These are phyloP conservation scores for Siniperca undulata DNA, from an alignment of 2,797 vertebrate genomes.

Conservation along the genomic window DNA sequence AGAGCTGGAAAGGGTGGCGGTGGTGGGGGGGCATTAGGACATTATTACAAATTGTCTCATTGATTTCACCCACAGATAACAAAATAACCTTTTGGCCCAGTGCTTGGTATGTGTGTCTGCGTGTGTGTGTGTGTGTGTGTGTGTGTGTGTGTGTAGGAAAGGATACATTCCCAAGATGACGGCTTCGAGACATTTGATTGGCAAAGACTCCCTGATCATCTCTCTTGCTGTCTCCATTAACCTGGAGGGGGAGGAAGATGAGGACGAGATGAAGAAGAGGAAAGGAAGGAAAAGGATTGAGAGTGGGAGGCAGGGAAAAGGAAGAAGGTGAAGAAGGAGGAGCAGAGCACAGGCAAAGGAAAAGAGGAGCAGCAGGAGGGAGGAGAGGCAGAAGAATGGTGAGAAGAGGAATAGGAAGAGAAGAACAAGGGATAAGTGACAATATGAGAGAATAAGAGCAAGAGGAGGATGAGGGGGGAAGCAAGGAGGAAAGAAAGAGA, in stretches of 20 bases:
- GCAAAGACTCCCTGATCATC: constrained; percentile 97
- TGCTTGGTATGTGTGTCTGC: neutral
- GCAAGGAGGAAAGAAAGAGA: neutral
- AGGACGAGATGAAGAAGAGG: constrained; percentile 28
- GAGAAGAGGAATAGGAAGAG: neutral
- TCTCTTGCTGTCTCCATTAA: constrained; percentile 97
- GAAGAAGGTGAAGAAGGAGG: neutral
- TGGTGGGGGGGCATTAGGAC: constrained; percentile 42
- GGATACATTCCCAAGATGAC: constrained; percentile 99
- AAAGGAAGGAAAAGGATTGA: neutral
- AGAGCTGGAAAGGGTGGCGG: constrained; percentile 37
- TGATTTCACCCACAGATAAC: constrained; percentile 63
- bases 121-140: constrained; percentile 11
- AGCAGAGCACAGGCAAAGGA: neutral
- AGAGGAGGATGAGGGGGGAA: neutral
- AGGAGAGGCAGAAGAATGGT: neutral
- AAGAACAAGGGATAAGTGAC: neutral
- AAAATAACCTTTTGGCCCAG: constrained; percentile 40
- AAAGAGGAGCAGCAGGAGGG: constrained; percentile 1
- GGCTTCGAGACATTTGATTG: constrained; percentile 99
- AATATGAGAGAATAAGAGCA: neutral
- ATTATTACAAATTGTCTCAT: constrained; percentile 56
- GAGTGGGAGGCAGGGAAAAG: neutral
- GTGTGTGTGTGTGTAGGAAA: constrained; percentile 69
- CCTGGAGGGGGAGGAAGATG: constrained; percentile 79